A percentile compares a stretch with the other conserved stretches of the same genome.
These are phyloP conservation scores for Anaspis maculata DNA, from an alignment of 2,888 invertebrate genomes.

Conservation along the genomic window DNA sequence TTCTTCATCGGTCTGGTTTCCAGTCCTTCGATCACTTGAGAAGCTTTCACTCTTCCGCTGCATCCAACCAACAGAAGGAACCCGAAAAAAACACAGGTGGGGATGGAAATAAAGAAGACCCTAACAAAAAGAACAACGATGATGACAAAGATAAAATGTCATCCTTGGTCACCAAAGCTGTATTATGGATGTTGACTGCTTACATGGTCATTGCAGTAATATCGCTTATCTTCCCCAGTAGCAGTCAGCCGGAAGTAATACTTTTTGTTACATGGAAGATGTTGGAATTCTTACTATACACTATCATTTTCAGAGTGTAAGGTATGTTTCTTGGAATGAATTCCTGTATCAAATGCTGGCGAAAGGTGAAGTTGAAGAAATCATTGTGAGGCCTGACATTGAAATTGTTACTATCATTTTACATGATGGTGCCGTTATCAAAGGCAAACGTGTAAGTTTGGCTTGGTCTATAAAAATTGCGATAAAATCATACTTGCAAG, in stretches of 20 bases:
- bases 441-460: slow-evolving; percentile 68
- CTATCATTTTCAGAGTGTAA: too few relatives aligned
- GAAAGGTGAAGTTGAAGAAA: slow-evolving; percentile 87
- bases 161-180: slow-evolving; percentile 63
- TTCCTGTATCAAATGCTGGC: slow-evolving; percentile 91
- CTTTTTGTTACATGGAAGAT: slow-evolving; percentile 90
- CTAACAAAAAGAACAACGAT: slow-evolving; percentile 40
- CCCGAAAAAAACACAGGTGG: slow-evolving; percentile 3
- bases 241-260: slow-evolving; percentile 63
- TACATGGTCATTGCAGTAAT: slow-evolving; percentile 66
- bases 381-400: slow-evolving; percentile 75
- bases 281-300: too few relatives aligned
- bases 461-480: slow-evolving; percentile 1
- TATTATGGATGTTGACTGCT: slow-evolving; percentile 72
- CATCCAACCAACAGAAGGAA: slow-evolving; percentile 18
- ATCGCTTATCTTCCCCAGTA: slow-evolving; percentile 62
- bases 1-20: slow-evolving; percentile 48
- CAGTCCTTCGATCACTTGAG: slow-evolving; percentile 31
- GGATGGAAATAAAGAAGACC: slow-evolving; percentile 28
- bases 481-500: too few relatives aligned
- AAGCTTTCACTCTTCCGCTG: slow-evolving; percentile 27
- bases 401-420: slow-evolving; percentile 79
- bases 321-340: slow-evolving; percentile 92
- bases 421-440: slow-evolving; percentile 77
- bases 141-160: slow-evolving; percentile 64